Evolutionary conservation across 2,797 vertebrate species (phyloP).

Genomic region (Leucoraja ocellata): DNA sequence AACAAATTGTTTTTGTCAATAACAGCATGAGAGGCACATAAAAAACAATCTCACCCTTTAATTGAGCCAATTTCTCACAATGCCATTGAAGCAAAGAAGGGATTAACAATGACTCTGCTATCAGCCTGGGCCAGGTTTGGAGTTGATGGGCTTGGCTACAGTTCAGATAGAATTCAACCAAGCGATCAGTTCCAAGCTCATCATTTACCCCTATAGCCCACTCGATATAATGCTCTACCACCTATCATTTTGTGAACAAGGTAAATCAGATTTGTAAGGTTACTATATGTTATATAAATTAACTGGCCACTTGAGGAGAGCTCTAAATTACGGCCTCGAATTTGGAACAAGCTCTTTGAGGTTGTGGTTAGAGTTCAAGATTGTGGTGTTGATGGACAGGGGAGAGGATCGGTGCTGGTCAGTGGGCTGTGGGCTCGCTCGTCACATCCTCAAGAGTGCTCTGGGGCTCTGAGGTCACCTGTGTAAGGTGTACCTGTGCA

Average conservation of each 20-base stretch:
- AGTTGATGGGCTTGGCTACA: background rate
- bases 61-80: conserved; percentile 33
- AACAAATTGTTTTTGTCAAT: conserved; percentile 22
- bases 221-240: background rate
- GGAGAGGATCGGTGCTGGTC: no score
- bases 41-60: background rate
- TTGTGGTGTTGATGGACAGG: no score
- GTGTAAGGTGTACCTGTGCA: no score
- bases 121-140: background rate
- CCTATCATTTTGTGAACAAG: background rate
- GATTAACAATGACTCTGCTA: background rate
- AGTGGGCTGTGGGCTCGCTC: no score
- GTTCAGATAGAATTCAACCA: background rate
- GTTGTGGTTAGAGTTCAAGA: no score
- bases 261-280: background rate
- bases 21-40: background rate
- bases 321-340: background rate
- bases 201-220: background rate
- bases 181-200: background rate
- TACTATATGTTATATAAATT: background rate
- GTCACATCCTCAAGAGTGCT: no score
- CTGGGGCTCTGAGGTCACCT: no score
- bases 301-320: background rate
- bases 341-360: background rate
- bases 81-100: background rate